Evolutionary conservation across 2,113 vertebrate species (phyloP).

Genomic region (Pangasianodon hypophthalmus): DNA sequence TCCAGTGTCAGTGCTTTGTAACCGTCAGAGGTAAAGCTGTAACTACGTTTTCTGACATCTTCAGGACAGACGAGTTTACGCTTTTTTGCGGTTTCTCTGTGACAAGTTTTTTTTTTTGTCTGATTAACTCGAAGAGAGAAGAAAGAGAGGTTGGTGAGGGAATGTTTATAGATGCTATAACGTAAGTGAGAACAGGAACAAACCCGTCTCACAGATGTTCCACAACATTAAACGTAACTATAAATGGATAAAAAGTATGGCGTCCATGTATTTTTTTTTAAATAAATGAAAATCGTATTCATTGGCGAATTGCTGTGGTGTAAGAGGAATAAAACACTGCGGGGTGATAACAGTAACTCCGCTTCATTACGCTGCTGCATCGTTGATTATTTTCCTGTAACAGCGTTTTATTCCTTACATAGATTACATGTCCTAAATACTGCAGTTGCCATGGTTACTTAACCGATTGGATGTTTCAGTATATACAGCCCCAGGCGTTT

Average conservation of each 20-base stretch:
- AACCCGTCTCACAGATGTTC: neutral
- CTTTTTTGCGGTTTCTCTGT: neutral
- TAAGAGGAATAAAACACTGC: neutral
- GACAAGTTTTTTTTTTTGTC: no score
- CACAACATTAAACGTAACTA: neutral
- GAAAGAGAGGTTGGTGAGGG: neutral
- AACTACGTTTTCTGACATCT: neutral
- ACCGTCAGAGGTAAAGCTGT: neutral
- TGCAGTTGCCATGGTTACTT: neutral
- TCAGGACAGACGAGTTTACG: neutral
- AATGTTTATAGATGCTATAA: neutral
- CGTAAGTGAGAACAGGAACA: neutral
- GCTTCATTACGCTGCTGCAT: neutral
- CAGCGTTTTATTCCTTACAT: neutral
- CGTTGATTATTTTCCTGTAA: neutral
- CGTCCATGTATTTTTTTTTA: no score
- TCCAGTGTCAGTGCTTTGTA: neutral
- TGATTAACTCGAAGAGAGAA: neutral
- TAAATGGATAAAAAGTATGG: neutral
- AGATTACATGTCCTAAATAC: neutral
- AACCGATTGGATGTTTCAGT: neutral
- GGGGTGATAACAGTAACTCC: neutral
- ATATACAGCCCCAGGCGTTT: neutral
- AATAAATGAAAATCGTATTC: neutral
- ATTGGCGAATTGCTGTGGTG: neutral